Conservation (phyloP, 2,888 invertebrate genomes). For the Hyposoter didymator region DNA sequence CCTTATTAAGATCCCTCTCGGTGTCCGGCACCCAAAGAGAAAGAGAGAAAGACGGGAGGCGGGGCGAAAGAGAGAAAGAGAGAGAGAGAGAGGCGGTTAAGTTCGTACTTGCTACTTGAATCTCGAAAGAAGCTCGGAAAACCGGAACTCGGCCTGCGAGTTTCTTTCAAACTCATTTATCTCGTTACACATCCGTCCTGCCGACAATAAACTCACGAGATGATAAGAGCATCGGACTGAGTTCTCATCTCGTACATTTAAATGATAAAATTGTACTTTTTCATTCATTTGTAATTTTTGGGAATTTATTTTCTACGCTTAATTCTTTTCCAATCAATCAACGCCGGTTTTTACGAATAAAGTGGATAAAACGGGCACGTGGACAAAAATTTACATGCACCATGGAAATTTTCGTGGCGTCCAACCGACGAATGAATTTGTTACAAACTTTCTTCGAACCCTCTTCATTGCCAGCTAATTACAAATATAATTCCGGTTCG, state of each 20-base stretch:
- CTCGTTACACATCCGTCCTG: slow-evolving; percentile 47
- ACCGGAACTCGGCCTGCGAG: slow-evolving; percentile 78
- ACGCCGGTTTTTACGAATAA: no score
- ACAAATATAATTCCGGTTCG: slow-evolving; percentile 7
- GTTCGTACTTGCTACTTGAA: slow-evolving; percentile 57
- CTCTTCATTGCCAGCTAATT: not conserved
- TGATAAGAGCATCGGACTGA: slow-evolving; percentile 33
- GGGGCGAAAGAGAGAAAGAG: slow-evolving; percentile 16
- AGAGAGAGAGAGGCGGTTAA: slow-evolving; percentile 44
- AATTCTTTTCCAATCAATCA: no score
- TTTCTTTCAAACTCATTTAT: slow-evolving; percentile 69
- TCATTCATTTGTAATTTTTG: not conserved
- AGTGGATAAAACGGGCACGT: no score
- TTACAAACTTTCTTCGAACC: not conserved
- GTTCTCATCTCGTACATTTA: not conserved
- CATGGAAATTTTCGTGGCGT: not conserved
- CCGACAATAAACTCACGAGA: slow-evolving; percentile 26
- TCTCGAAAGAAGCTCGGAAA: slow-evolving; percentile 74
- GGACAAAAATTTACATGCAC: no score
- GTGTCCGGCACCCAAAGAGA: slow-evolving; percentile 53
- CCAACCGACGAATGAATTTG: not conserved
- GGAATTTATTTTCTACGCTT: no score
- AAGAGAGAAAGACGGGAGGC: slow-evolving; percentile 21
- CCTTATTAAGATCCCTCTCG: slow-evolving; percentile 74
- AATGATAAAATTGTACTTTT: not conserved